phyloP scores from a whole-genome alignment of 23 tunicate species.

The Trididemnum clinides region DNA sequence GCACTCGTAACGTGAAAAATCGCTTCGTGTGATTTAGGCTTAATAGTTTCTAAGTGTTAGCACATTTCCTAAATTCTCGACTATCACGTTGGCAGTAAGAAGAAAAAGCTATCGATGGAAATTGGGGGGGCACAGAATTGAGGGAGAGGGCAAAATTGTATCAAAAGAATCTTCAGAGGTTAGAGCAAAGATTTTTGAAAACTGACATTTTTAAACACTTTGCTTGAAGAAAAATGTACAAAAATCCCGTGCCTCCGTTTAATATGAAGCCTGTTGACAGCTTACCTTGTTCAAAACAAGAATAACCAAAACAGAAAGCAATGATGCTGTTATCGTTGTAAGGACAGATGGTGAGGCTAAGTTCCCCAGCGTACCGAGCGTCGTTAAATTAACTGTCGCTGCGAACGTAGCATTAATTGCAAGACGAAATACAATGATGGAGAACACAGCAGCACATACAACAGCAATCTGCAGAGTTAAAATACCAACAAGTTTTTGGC shows the following conservation, averaged over 20 bases:
- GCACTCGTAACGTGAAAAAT: too few species aligned
- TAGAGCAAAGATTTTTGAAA: too few species aligned
- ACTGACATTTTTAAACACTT: too few species aligned
- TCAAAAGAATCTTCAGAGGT: too few species aligned
- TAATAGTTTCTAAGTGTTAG: too few species aligned
- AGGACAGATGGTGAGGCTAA: slow-evolving; percentile 92
- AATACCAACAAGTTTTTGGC: neutral
- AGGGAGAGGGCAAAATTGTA: too few species aligned
- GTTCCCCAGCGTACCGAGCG: slow-evolving; percentile 50
- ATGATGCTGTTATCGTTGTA: slow-evolving; percentile 95
- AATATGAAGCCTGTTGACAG: neutral
- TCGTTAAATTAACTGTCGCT: slow-evolving; percentile 41
- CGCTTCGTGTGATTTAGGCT: too few species aligned
- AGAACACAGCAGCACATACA: slow-evolving; percentile 91
- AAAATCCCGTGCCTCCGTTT: neutral
- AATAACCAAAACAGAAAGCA: slow-evolving; percentile 81
- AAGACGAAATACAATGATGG: slow-evolving; percentile 86
- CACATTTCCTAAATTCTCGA: too few species aligned
- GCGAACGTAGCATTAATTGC: slow-evolving; percentile 83
- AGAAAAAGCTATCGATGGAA: too few species aligned
- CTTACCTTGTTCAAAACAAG: slow-evolving; percentile 81
- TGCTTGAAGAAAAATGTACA: neutral
- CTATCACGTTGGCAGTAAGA: too few species aligned
- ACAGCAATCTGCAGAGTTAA: slow-evolving; percentile 73
- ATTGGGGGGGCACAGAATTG: too few species aligned